Percentiles rank a stretch among this genome's conserved stretches.
Conservation (phyloP, 1,140 invertebrate species). For the Octopus bimaculoides region DNA sequence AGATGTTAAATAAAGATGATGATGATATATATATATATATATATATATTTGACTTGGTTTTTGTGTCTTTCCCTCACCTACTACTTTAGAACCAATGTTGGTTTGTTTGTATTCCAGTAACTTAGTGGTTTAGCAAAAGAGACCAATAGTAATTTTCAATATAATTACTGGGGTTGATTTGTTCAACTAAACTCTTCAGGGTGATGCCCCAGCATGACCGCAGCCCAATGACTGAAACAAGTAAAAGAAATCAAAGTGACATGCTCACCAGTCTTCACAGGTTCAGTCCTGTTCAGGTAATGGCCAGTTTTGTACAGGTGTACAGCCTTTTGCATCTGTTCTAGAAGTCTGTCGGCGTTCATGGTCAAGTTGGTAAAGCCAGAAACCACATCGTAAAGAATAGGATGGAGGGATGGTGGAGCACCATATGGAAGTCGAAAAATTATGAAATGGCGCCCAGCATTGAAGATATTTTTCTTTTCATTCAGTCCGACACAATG, state of each 20-base stretch:
- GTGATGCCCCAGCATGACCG: not conserved
- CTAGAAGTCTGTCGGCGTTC: slow-evolving; percentile 43
- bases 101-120: slow-evolving; percentile 1
- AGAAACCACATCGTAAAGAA: slow-evolving; percentile 45
- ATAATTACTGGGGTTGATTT: not conserved
- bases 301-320: slow-evolving; percentile 45
- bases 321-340: slow-evolving; percentile 44
- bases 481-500: slow-evolving; percentile 58
- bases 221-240: slow-evolving; percentile 8
- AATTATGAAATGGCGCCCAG: slow-evolving; percentile 56
- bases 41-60: too few relatives aligned
- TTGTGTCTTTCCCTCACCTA: too few relatives aligned
- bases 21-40: too few relatives aligned
- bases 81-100: too few relatives aligned
- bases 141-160: not conserved
- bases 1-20: too few relatives aligned
- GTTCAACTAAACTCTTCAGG: not conserved
- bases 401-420: slow-evolving; percentile 42
- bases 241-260: slow-evolving; percentile 14
- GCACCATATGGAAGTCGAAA: slow-evolving; percentile 57
- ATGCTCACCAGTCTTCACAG: not conserved
- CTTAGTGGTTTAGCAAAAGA: not conserved
- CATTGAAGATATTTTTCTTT: slow-evolving; percentile 57
- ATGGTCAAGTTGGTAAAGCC: slow-evolving; percentile 44
- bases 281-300: slow-evolving; percentile 44